Evolutionary conservation across 2,888 invertebrate species (phyloP).

Genomic region (Volucella inanis): DNA sequence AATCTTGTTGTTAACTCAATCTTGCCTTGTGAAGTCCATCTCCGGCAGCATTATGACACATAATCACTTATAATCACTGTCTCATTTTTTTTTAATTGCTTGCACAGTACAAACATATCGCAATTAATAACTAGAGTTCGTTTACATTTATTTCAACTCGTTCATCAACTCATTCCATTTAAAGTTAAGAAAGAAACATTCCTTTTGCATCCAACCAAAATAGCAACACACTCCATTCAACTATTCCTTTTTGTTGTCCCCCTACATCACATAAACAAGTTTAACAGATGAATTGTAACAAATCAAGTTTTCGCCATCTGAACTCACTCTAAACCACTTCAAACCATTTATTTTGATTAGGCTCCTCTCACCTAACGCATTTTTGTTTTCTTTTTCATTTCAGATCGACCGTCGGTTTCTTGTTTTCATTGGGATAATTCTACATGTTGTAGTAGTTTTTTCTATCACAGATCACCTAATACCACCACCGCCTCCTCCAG

Average conservation of each 20-base stretch:
- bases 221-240: no score
- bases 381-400: conserved; percentile 21
- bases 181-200: neutral
- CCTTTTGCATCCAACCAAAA: neutral
- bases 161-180: neutral
- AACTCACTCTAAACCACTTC: neutral
- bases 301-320: conserved; percentile 2
- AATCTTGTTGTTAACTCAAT: no score
- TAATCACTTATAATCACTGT: no score
- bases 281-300: neutral
- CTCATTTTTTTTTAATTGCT: no score
- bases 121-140: no score
- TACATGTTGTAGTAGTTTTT: conserved; percentile 54
- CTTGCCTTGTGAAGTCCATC: no score
- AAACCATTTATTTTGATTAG: neutral
- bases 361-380: neutral
- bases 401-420: conserved; percentile 51
- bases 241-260: neutral
- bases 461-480: conserved; percentile 80
- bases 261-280: neutral
- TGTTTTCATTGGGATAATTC: conserved; percentile 32
- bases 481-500: conserved; percentile 78
- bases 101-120: no score
- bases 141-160: no score
- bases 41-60: no score